phyloP scores from a whole-genome alignment of 2,888 invertebrate genomes.

The Cryptocephalus primarius region DNA sequence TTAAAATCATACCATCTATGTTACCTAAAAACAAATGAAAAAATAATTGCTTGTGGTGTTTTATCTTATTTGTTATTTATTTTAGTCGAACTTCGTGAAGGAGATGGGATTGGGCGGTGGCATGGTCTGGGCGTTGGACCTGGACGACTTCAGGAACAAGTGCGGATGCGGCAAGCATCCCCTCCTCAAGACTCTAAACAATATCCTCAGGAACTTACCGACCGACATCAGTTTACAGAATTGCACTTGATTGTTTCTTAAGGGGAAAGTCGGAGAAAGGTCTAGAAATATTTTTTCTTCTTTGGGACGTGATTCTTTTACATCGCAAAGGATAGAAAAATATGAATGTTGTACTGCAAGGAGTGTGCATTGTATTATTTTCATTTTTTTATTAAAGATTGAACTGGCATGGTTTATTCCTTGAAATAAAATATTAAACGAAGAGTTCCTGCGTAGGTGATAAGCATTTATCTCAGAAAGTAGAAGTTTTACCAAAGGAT shows the following conservation, averaged over 20 bases:
- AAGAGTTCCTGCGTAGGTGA: too few relatives aligned
- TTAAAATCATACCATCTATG: neutral
- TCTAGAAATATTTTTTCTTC: constrained; percentile 10
- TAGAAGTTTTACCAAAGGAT: too few relatives aligned
- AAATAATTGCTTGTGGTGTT: neutral
- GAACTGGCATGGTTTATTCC: too few relatives aligned
- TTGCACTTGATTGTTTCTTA: constrained; percentile 16
- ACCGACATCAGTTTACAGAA: constrained; percentile 20
- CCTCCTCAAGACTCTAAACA: constrained; percentile 52
- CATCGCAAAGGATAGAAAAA: constrained; percentile 13
- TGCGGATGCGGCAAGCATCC: constrained; percentile 62
- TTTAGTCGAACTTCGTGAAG: constrained; percentile 46
- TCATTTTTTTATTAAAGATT: too few relatives aligned
- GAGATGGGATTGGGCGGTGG: constrained; percentile 55
- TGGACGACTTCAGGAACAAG: constrained; percentile 60
- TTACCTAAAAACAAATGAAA: neutral
- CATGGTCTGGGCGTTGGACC: constrained; percentile 68
- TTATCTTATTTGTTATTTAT: constrained; percentile 8
- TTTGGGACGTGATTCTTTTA: constrained; percentile 8
- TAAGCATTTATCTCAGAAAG: too few relatives aligned
- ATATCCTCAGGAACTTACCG: constrained; percentile 40
- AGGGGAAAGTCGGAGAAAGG: neutral
- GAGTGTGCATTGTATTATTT: too few relatives aligned
- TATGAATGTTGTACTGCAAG: neutral
- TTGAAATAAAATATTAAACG: too few relatives aligned